Conservation (phyloP, 2,113 vertebrate species). For the Lates calcarifer region DNA sequence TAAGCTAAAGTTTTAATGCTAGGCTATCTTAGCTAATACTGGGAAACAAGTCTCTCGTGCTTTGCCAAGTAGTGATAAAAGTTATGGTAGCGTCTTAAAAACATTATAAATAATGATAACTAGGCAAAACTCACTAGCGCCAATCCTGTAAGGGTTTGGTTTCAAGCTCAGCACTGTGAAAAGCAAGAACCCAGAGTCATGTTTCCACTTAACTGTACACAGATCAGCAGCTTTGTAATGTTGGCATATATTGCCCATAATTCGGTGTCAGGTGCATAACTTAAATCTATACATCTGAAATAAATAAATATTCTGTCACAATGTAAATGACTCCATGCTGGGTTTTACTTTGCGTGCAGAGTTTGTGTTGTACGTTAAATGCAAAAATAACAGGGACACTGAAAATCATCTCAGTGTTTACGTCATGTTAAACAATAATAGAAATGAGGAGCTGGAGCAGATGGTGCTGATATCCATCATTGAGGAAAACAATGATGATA, state of each 20-base stretch:
- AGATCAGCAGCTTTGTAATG: neutral
- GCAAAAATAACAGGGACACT: neutral
- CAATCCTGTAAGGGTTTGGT: neutral
- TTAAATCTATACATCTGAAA: neutral
- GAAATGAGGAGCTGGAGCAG: constrained; percentile 19
- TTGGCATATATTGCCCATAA: neutral
- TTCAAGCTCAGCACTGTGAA: neutral
- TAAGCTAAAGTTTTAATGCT: neutral
- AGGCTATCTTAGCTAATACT: neutral
- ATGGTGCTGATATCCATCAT: constrained; percentile 28
- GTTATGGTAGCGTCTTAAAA: neutral
- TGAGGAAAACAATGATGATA: constrained; percentile 16
- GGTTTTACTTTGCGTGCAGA: neutral
- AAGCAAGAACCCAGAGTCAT: neutral
- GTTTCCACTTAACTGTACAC: neutral
- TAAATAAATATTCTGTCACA: neutral
- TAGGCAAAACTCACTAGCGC: neutral
- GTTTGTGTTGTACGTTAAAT: neutral
- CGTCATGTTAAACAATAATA: neutral
- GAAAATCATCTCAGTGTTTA: neutral
- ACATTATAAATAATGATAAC: neutral
- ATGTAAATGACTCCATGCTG: neutral
- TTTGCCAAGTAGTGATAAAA: neutral
- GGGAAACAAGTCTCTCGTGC: neutral
- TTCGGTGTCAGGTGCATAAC: no score